Evolutionary conservation across 2,113 vertebrate genomes (phyloP).

Genomic region (Pseudois nayaur): DNA sequence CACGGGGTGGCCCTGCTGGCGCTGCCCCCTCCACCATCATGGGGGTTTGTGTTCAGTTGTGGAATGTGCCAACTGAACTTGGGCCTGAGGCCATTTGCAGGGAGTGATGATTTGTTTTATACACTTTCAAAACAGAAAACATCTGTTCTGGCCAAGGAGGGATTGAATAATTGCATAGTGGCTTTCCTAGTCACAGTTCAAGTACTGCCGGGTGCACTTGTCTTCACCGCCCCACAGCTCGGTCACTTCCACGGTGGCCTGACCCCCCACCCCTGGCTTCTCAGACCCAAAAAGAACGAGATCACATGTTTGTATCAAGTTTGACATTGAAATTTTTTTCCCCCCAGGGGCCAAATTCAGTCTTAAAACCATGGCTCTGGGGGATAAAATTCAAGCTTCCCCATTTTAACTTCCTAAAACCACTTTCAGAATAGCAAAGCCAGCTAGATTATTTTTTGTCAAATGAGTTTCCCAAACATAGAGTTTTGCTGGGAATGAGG

Average conservation of each 20-base stretch:
- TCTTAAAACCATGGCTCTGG: neutral
- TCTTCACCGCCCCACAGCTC: neutral
- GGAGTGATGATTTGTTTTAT: conserved; percentile 50
- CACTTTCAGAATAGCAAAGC: conserved; percentile 13
- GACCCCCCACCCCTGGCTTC: neutral
- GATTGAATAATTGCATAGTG: conserved; percentile 16
- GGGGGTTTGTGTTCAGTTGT: neutral
- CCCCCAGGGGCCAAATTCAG: neutral
- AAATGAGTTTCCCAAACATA: conserved; percentile 18
- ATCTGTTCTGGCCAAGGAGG: conserved; percentile 40
- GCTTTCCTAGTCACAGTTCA: neutral
- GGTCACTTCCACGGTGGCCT: neutral
- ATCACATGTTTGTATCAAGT: neutral
- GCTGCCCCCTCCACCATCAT: neutral
- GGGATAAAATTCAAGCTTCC: neutral
- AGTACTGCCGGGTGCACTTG: neutral
- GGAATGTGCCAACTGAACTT: neutral
- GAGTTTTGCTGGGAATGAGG: neutral
- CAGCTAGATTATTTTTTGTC: conserved; percentile 22
- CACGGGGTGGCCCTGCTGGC: neutral
- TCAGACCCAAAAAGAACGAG: neutral
- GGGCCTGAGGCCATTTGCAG: conserved; percentile 23
- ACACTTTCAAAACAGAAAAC: conserved; percentile 47
- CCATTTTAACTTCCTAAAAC: conserved; percentile 45
- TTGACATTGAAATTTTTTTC: neutral